Evolutionary conservation across 1,140 invertebrate species (phyloP), one percentile per base, ranked within the genome.

Genomic region (Papilio dardanus): DNA sequence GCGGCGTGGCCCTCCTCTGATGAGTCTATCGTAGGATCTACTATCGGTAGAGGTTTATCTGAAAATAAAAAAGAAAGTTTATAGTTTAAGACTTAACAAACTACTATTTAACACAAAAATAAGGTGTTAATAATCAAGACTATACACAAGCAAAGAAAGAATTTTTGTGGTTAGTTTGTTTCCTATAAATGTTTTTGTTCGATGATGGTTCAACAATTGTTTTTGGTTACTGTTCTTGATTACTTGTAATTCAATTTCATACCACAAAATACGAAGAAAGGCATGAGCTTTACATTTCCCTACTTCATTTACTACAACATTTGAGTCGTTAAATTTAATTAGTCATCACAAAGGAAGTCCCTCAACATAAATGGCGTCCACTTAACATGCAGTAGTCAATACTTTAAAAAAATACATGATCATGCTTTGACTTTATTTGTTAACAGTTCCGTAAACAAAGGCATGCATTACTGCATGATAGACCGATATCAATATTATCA

Each of bases 11-110:
- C 84, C 42, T 87, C 84, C 7, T 88, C 85, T 28, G 82, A 33
- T 0, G 86, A 37, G 21, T 86, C 86, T 31, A 88, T n/a, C 0
- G 86, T 21, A 1, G 84, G 68, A 35, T 88, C 86, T 5, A 88
- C 88, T 74, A 93, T 76, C 2, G 91, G 82, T 37, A 88, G 83
- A 14, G 86, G 82, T 83, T 93, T 91, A 31, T 90, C 91, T 93
- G 87, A 2, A 77, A 81, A 75, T 3, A 77, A 37, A 78, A 80
- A 68, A 76, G 73, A 78, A 74, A 68, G 50, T 58, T 62, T 12
- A 71, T 16, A 42, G 42, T 30, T 40, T 33, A 21, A 40, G 1
- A 30, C 14, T 12, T n/a, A 30, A 14, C 31, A 54, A 21, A 2
- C 24, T 21, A 21, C 21, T 21, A 12, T 24, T 24, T 24, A 1